Conservation (phyloP, 2,797 vertebrate genomes). For the Pelobates cultripes region DNA sequence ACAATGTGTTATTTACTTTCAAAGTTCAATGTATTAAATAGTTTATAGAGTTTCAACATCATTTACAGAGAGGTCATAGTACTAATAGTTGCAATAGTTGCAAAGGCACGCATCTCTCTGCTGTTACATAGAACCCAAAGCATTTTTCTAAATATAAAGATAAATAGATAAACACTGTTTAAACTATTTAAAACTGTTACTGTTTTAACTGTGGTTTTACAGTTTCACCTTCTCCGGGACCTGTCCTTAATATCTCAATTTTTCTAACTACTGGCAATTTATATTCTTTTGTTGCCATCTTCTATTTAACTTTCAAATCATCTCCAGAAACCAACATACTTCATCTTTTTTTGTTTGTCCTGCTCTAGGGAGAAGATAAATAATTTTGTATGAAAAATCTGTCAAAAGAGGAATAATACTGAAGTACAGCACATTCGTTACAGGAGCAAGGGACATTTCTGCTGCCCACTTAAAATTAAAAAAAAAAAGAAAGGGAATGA, state of each 20-base stretch:
- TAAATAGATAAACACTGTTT: not conserved
- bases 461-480: constrained; percentile 36
- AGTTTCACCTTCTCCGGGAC: constrained; percentile 2
- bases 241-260: constrained; percentile 23
- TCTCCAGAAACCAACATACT: constrained; percentile 30
- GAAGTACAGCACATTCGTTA: constrained; percentile 38
- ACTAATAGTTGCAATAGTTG: too few species aligned
- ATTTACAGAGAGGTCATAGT: too few species aligned
- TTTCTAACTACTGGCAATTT: constrained; percentile 39
- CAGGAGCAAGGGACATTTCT: constrained; percentile 29
- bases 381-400: constrained; percentile 46
- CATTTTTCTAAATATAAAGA: not conserved
- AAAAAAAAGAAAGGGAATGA: constrained; percentile 26
- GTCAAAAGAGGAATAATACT: constrained; percentile 49
- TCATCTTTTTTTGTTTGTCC: constrained; percentile 41
- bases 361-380: constrained; percentile 44
- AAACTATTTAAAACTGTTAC: not conserved
- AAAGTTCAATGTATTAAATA: too few species aligned
- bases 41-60: too few species aligned
- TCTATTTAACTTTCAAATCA: constrained; percentile 49
- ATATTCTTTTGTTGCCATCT: constrained; percentile 33
- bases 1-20: too few species aligned
- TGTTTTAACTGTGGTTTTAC: not conserved
- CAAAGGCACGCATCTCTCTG: too few species aligned
- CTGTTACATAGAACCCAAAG: too few species aligned